Conservation (phyloP, 2,888 invertebrate genomes). For the Chouioia cunea region DNA sequence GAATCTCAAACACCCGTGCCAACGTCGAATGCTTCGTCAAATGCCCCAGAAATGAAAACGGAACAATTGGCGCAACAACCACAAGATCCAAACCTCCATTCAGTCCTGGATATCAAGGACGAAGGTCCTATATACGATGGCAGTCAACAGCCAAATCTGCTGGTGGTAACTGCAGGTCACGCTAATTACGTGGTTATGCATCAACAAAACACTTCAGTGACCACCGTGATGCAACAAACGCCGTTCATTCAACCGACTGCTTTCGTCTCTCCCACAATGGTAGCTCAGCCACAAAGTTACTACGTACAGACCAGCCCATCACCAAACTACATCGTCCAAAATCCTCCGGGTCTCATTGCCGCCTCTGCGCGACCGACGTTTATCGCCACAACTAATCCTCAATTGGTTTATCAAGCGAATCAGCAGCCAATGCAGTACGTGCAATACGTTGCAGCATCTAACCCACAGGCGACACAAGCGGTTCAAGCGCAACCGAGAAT, state of each 20-base stretch:
- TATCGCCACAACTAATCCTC: constrained; percentile 22
- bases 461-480: constrained; percentile 12
- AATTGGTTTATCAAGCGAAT: constrained; percentile 40
- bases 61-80: constrained; percentile 42
- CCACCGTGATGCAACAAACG: constrained; percentile 48
- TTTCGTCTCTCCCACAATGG: constrained; percentile 37
- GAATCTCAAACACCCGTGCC: background rate
- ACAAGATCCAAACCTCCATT: constrained; percentile 56
- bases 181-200: constrained; percentile 58
- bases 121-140: constrained; percentile 59
- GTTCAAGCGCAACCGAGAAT: constrained; percentile 25
- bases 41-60: constrained; percentile 44
- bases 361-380: constrained; percentile 29
- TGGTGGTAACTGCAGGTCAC: constrained; percentile 51
- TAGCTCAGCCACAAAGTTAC: constrained; percentile 48
- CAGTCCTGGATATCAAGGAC: constrained; percentile 64
- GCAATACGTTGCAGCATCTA: constrained; percentile 47
- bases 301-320: constrained; percentile 54
- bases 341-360: constrained; percentile 38
- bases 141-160: constrained; percentile 52
- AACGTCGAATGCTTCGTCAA: background rate
- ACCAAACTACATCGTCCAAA: constrained; percentile 54
- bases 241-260: constrained; percentile 47
- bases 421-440: constrained; percentile 50
- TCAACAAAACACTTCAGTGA: constrained; percentile 47